A percentile compares a stretch with the other conserved stretches of the same genome.
These are phyloP conservation scores for human (Homo sapiens) DNA, from an alignment of 2,113 vertebrate genomes.

Conservation along the genomic window DNA sequence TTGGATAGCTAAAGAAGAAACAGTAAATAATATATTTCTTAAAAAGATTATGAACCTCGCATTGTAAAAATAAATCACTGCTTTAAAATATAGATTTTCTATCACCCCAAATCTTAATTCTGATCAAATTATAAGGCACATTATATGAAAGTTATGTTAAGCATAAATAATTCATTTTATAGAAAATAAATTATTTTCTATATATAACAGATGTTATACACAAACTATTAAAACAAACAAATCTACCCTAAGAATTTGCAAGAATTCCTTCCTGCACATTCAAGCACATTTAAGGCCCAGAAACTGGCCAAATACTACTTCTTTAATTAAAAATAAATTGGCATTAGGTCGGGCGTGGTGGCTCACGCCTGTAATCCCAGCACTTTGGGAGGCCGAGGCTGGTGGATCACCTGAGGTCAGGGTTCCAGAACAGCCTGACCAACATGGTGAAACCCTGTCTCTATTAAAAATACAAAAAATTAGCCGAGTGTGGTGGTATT, in stretches of 20 bases:
- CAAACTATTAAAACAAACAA: conserved; percentile 6
- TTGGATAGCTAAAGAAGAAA: not conserved
- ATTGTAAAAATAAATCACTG: not conserved
- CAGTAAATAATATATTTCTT: not conserved
- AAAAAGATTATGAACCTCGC: not conserved
- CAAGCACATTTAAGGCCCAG: not conserved
- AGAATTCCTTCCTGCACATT: conserved; percentile 4
- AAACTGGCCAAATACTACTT: not conserved
- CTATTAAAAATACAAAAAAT: not conserved
- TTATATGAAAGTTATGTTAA: not conserved
- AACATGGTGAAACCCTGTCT: too few species aligned
- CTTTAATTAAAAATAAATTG: conserved; percentile 10
- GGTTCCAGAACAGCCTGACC: too few species aligned
- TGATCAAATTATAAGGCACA: not conserved
- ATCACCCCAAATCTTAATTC: not conserved
- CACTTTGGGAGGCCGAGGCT: not conserved
- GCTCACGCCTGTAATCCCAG: not conserved
- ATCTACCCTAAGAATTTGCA: not conserved
- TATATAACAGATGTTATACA: not conserved
- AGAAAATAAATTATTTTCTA: not conserved
- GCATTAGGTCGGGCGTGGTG: not conserved
- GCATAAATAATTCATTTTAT: not conserved
- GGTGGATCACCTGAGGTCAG: not conserved
- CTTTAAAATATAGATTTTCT: conserved; percentile 3
- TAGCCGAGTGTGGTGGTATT: not conserved